These are phyloP conservation scores for Congeria kusceri DNA, from an alignment of 2,888 invertebrate species.

Conservation along the genomic window DNA sequence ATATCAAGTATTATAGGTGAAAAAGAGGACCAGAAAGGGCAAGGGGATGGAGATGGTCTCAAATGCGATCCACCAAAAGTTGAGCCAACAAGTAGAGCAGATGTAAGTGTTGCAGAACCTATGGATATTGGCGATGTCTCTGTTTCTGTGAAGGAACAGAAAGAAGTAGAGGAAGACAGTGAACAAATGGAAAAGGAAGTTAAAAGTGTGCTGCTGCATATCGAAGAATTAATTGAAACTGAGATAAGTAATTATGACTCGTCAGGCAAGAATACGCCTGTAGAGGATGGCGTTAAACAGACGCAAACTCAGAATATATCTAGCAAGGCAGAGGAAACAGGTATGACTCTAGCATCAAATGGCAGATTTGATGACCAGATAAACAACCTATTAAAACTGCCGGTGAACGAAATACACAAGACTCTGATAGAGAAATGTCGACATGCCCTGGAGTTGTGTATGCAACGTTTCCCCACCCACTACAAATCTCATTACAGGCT, in stretches of 20 bases:
- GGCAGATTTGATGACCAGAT: constrained; percentile 29
- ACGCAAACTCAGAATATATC: not conserved
- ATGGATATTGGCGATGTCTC: not conserved
- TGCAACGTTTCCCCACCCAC: constrained; percentile 94
- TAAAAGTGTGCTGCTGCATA: constrained; percentile 29
- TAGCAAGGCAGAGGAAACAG: not conserved
- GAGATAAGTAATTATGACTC: constrained; percentile 8
- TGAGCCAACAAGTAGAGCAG: no score
- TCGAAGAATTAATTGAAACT: constrained; percentile 43
- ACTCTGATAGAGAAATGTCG: constrained; percentile 89
- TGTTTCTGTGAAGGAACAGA: not conserved
- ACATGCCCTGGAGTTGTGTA: constrained; percentile 90
- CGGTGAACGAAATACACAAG: constrained; percentile 45
- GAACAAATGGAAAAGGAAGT: constrained; percentile 22
- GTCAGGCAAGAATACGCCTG: not conserved
- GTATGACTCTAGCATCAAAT: not conserved
- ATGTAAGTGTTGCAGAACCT: not conserved
- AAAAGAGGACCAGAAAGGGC: constrained; percentile 11
- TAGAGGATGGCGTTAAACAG: not conserved
- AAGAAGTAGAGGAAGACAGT: constrained; percentile 3
- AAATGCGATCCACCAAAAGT: no score
- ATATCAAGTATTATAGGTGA: constrained; percentile 32
- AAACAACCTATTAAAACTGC: constrained; percentile 34
- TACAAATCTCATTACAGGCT: constrained; percentile 96
- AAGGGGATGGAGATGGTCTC: not conserved